phyloP scores from a whole-genome alignment of 2,888 invertebrate species.

The Idaea aversata region DNA sequence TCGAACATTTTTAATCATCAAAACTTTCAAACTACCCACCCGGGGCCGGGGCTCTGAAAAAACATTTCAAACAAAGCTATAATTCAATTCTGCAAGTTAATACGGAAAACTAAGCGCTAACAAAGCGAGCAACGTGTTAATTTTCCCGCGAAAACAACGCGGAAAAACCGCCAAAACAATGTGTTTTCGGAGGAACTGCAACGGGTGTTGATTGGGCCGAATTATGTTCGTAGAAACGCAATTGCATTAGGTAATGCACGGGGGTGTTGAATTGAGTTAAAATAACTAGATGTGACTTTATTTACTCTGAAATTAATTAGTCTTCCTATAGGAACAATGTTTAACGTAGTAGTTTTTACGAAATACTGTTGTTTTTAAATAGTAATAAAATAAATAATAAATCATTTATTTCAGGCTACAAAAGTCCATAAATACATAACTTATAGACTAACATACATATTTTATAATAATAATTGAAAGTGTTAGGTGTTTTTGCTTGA shows the following conservation, averaged over 20 bases:
- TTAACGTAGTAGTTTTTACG: no score
- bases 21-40: not conserved
- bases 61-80: conserved; percentile 10
- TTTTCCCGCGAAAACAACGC: conserved; percentile 14
- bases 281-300: not conserved
- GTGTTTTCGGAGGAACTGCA: conserved; percentile 49
- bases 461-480: no score
- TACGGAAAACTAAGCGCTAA: conserved; percentile 17
- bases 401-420: no score
- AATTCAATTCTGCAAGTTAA: conserved; percentile 24
- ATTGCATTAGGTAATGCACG: conserved; percentile 71
- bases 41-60: not conserved
- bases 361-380: no score
- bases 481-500: no score
- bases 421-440: no score
- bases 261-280: conserved; percentile 42
- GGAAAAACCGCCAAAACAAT: conserved; percentile 26
- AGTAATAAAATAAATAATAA: no score
- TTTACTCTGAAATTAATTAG: not conserved
- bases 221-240: conserved; percentile 68
- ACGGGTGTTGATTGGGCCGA: conserved; percentile 61
- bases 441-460: no score
- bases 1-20: not conserved
- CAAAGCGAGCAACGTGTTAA: conserved; percentile 24
- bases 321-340: no score